A percentile compares a stretch with the other conserved stretches of the same genome.
These are phyloP conservation scores for Buathra laborator DNA, from an alignment of 2,888 invertebrate species.

Conservation along the genomic window DNA sequence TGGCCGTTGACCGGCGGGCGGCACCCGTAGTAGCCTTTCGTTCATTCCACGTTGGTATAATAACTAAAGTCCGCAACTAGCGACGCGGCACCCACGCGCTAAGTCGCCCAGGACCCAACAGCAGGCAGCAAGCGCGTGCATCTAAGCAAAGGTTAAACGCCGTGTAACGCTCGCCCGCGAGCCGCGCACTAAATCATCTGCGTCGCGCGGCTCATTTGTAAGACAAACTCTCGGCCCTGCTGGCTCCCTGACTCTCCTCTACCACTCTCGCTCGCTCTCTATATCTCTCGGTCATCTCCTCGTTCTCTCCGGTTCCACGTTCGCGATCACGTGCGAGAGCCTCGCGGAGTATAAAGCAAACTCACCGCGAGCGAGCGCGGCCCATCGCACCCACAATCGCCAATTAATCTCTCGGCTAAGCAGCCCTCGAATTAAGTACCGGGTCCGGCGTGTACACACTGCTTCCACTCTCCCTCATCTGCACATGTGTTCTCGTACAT, in stretches of 20 bases:
- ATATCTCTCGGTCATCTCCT: conserved; percentile 26
- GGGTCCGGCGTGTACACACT: conserved; percentile 61
- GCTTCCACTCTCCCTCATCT: conserved; percentile 35
- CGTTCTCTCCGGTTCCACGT: conserved; percentile 43
- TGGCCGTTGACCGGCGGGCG: conserved; percentile 61
- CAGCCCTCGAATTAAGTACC: conserved; percentile 80
- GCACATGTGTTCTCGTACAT: conserved; percentile 9
- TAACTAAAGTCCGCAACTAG: conserved; percentile 42
- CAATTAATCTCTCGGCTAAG: conserved; percentile 83
- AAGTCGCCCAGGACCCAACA: conserved; percentile 50
- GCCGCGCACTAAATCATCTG: conserved; percentile 81
- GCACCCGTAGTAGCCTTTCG: conserved; percentile 35
- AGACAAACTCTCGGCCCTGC: conserved; percentile 80
- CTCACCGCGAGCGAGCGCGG: conserved; percentile 64
- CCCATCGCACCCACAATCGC: conserved; percentile 82
- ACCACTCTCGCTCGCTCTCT: conserved; percentile 25
- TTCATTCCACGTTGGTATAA: conserved; percentile 32
- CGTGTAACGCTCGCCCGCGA: conserved; percentile 62
- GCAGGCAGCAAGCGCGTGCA: conserved; percentile 75
- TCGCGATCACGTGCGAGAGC: conserved; percentile 61
- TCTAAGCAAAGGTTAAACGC: conserved; percentile 78
- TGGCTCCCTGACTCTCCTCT: conserved; percentile 64
- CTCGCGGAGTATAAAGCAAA: conserved; percentile 69
- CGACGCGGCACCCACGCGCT: conserved; percentile 51
- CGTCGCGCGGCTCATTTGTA: conserved; percentile 84